Base-by-base conservation (phyloP, 1,140 invertebrate species). In the Laupala kohalensis region DNA sequence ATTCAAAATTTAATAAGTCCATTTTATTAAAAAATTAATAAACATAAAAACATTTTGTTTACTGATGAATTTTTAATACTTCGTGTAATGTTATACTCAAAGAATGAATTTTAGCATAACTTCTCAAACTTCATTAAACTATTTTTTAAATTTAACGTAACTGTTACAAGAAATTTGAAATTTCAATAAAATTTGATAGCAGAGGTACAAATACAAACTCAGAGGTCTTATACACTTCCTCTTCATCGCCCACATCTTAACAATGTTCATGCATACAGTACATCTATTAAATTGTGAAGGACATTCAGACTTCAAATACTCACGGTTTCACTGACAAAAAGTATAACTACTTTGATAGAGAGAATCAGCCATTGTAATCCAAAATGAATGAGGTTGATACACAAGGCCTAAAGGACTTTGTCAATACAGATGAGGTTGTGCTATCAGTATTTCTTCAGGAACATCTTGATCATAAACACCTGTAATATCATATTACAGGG, bases 341-440 rank as follows among this genome's bases (percentile, higher is more conserved):
- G 98, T 73, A 98, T 89, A 67, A 94, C 87, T 83, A 81, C 94
- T 96, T 83, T 98, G 95, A 83, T 96, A 98, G 5, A 97, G 79
- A 65, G 93, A 87, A 84, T 99, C 96, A 23, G 89, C 80, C 76
- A 96, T 90, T 71, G 92, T 92, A 5, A 95, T 77, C 92, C 94
- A 96, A 83, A 96, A 98, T 4, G 93, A 94, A 79, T 91, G 88
- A 13, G 89, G 84, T 73, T 88, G 88, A 82, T 98, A 98, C 26
- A 91, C 88, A 75, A 89, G 84, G 53, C 91, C 89, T 72, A 90
- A 79, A 30, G 92, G 88, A 70, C 92, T 90, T 76, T 89, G 84
- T 76, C 86, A 84, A 80, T 98, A 98, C 25, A 98, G 84, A 75
- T 87, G 83, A 23, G 95, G 93, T 75, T 89, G 85, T 66, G 88